These are phyloP conservation scores for Drosophila multiciliata DNA, from an alignment of 2,888 invertebrate species.

Conservation along the genomic window DNA sequence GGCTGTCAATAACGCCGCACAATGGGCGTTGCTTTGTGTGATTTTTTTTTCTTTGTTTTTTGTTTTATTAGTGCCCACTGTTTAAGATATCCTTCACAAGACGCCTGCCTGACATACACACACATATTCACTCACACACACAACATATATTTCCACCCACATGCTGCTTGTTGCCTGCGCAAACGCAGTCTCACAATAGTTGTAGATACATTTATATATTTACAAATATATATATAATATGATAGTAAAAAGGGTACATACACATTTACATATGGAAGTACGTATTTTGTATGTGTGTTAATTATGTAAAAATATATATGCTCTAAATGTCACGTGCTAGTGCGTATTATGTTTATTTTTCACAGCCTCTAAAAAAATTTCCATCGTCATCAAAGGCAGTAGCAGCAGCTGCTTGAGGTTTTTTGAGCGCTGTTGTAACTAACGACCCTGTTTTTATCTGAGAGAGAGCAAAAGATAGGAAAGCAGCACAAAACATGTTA, in stretches of 20 bases:
- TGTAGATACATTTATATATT: constrained; percentile 57
- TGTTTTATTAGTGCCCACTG: constrained; percentile 37
- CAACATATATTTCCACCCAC: constrained; percentile 32
- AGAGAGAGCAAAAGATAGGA: constrained; percentile 10
- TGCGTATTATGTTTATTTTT: constrained; percentile 34
- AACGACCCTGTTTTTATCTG: constrained; percentile 39
- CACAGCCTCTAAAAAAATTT: constrained; percentile 9
- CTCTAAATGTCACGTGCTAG: constrained; percentile 44
- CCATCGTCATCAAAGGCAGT: constrained; percentile 11
- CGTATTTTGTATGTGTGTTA: constrained; percentile 24
- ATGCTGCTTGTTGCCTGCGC: constrained; percentile 49
- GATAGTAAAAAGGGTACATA: constrained; percentile 51
- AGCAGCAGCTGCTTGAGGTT: constrained; percentile 29
- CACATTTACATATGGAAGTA: constrained; percentile 5
- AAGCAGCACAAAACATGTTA: constrained; percentile 42
- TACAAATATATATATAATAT: constrained; percentile 16
- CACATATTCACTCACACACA: constrained; percentile 23
- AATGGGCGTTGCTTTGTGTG: constrained; percentile 55
- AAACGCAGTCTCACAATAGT: constrained; percentile 61
- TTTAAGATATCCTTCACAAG: constrained; percentile 51
- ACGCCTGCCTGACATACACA: constrained; percentile 9
- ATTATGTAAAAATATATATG: constrained; percentile 53
- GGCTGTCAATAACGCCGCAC: constrained; percentile 36
- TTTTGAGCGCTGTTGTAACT: constrained; percentile 13
- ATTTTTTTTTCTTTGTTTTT: not conserved